Base-by-base conservation (phyloP, 2,797 vertebrate species). In the Xenopus petersii region DNA sequence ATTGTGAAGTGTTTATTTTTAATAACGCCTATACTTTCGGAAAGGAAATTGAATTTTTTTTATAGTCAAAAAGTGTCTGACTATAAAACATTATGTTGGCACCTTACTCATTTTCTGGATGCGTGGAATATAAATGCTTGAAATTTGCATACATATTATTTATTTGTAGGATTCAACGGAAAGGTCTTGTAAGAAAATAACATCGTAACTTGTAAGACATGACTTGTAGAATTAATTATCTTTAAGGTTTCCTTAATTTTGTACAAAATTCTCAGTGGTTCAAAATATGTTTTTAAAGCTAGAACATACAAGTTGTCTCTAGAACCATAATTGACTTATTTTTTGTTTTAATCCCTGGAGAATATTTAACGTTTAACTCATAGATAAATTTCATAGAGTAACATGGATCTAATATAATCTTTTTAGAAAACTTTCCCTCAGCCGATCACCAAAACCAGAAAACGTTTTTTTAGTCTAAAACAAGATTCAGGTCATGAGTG, bases 11-110 rank as follows among this genome's bases (percentile, higher is more conserved):
- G 76, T 79, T 79, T 79, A 79, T 79, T 79, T 79, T 79, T 79
- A 79, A 79, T 79, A 79, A 79, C 76, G 63, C 76, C 76, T 79
- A 79, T 79, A 79, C 71, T 79, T 79, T 79, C 66, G 67, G 65
- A 79, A 79, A 74, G 76, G 76, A 79, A 79, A 79, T 79, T 79
- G 76, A 79, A 79, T 74, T 79, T 79, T 77, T 56, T 79, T 79
- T 79, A 78, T 78, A 78, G 75, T 73, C 69, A 73, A 74, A 79
- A 74, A 79, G 76, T 79, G 71, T 74, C 71, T 70, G 76, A 70
- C 71, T 48, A 74, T 79, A 79, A 79, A 79, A 42, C 71, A 79
- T 74, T 65, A 56, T 79, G 71, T 79, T 79, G 71, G 71, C 76
- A 79, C 71, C 66, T 59, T 47, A 65, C 64, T 77, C 70, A 58